Percentiles rank a stretch among this genome's conserved stretches.
Conservation (phyloP, 2,797 vertebrate species). For the Rhincodon typus region DNA sequence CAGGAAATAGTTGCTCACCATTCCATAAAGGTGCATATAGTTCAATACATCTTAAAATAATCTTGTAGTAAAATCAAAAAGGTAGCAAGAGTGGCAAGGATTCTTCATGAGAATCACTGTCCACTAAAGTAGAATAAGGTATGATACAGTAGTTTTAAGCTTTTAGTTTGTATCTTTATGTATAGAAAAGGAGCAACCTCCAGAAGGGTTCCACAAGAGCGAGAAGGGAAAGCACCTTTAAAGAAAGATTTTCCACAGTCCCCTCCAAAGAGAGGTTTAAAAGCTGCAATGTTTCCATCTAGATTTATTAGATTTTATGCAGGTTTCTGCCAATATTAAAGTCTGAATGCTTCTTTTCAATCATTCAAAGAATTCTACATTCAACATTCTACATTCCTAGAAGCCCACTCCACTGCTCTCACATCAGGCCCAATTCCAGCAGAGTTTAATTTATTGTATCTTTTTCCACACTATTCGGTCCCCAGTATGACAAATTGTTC, state of each 20-base stretch:
- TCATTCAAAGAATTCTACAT: neutral
- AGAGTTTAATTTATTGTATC: neutral
- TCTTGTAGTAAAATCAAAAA: too few species aligned
- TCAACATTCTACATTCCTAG: constrained; percentile 28
- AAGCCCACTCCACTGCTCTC: constrained; percentile 20
- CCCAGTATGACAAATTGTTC: neutral
- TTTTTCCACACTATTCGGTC: too few species aligned
- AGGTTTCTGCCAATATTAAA: neutral
- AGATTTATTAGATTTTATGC: neutral
- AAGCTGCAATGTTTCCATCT: neutral
- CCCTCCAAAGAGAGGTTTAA: neutral
- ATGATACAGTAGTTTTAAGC: neutral
- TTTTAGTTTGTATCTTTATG: neutral
- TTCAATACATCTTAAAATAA: too few species aligned
- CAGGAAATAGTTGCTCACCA: too few species aligned
- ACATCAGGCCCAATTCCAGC: neutral
- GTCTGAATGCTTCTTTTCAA: neutral
- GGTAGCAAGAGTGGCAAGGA: too few species aligned
- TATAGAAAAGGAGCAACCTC: neutral
- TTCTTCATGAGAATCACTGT: neutral
- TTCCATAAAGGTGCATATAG: too few species aligned
- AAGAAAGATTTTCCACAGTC: neutral
- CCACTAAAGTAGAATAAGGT: neutral
- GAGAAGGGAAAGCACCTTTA: neutral
- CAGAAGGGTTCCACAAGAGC: neutral